Evolutionary conservation across 2,797 vertebrate species (phyloP).

Genomic region (Sarcoramphus papa): DNA sequence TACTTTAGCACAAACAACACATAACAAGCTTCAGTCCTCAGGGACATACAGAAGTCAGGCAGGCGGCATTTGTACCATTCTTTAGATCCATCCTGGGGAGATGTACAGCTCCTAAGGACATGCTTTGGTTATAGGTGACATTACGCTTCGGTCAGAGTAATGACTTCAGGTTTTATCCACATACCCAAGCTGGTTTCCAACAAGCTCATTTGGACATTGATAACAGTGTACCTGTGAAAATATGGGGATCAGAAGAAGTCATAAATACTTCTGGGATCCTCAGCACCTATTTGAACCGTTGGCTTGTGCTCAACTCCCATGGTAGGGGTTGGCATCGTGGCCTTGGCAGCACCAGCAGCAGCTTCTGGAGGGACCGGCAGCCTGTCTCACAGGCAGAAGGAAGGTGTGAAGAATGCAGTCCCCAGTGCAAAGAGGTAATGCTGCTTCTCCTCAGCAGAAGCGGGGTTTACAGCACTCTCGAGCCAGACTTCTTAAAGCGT

Average conservation of each 20-base stretch:
- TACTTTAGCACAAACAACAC: neutral
- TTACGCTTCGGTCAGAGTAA: neutral
- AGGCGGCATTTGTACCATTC: neutral
- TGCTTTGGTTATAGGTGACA: neutral
- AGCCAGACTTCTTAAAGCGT: neutral
- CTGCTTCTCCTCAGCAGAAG: neutral
- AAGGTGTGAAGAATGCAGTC: neutral
- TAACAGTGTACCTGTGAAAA: neutral
- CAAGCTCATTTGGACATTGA: neutral
- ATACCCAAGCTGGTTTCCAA: neutral
- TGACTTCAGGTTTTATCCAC: neutral
- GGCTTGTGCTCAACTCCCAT: neutral
- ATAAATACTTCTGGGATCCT: neutral
- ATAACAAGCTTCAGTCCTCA: neutral
- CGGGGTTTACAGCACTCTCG: neutral
- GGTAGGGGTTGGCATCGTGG: fast-evolving
- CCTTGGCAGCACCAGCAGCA: neutral
- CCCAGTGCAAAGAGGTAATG: neutral
- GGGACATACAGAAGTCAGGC: neutral
- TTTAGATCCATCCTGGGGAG: neutral
- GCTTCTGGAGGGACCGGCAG: neutral
- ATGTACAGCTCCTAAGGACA: neutral
- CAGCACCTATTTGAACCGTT: neutral
- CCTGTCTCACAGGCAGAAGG: neutral
- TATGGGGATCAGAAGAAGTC: neutral